These are phyloP conservation scores for Brevimyrus niger DNA, from an alignment of 2,113 vertebrate species.

Conservation along the genomic window DNA sequence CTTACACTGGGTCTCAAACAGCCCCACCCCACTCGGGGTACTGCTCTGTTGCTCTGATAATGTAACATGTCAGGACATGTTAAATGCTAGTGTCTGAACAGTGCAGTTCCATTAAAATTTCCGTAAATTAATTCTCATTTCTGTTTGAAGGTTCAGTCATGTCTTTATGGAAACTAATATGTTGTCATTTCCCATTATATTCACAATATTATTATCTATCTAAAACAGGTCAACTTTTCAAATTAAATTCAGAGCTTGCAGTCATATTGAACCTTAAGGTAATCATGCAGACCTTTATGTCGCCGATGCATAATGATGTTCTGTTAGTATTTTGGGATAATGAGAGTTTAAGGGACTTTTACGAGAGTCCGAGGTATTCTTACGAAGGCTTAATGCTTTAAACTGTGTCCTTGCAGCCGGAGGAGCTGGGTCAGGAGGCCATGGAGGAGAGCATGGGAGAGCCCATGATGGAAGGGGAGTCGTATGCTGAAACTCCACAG, in stretches of 20 bases:
- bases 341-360: background rate
- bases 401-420: constrained; percentile 64
- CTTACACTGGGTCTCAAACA: background rate
- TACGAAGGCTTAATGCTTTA: background rate
- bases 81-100: background rate
- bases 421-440: constrained; percentile 92
- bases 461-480: constrained; percentile 84
- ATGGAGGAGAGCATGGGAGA: constrained; percentile 82
- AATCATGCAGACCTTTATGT: background rate
- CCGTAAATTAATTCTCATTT: background rate
- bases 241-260: background rate
- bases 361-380: background rate
- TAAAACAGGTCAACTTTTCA: background rate
- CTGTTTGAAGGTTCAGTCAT: background rate
- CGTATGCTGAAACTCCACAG: constrained; percentile 85
- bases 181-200: background rate
- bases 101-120: background rate
- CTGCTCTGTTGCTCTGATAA: background rate
- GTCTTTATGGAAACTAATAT: background rate
- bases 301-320: background rate
- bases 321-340: background rate
- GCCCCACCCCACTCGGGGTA: background rate
- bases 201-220: background rate
- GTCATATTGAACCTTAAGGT: background rate
- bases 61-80: background rate